phyloP scores from a whole-genome alignment of 2,888 invertebrate species.

The Heteromurus nitidus region DNA sequence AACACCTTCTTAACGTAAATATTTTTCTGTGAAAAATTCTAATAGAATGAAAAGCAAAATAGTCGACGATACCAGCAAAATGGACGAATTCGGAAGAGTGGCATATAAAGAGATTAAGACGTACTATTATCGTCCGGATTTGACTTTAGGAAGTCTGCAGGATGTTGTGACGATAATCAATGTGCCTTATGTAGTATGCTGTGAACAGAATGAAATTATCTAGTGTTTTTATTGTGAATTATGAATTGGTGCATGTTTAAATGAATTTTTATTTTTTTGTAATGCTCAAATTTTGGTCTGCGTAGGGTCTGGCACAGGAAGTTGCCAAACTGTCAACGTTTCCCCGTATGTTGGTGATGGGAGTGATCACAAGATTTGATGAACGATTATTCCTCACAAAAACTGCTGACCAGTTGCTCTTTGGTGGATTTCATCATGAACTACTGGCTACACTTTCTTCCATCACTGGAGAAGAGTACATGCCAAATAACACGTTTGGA shows the following conservation, averaged over 20 bases:
- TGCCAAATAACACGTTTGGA: conserved; percentile 43
- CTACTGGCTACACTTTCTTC: conserved; percentile 17
- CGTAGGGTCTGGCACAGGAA: conserved; percentile 29
- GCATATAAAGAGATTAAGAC: conserved; percentile 52
- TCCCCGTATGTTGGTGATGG: conserved; percentile 18
- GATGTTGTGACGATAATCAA: conserved; percentile 65
- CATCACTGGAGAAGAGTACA: conserved; percentile 33
- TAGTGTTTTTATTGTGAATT: not conserved
- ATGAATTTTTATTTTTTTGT: not conserved
- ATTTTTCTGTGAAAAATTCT: too few species aligned
- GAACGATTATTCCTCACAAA: conserved; percentile 31
- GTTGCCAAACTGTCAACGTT: conserved; percentile 10
- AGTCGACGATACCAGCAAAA: not conserved
- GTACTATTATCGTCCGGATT: conserved; percentile 52
- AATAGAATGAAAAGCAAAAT: too few species aligned
- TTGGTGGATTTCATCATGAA: conserved; percentile 39
- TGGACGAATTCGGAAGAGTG: not conserved
- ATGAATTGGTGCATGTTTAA: not conserved
- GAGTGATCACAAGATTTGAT: conserved; percentile 6
- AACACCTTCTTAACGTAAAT: too few species aligned
- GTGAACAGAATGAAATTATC: not conserved
- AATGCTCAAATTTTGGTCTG: too few species aligned
- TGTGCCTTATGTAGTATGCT: conserved; percentile 64
- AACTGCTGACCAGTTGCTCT: conserved; percentile 16
- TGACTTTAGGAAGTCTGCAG: conserved; percentile 42